Evolutionary conservation across 1,140 invertebrate genomes (phyloP), one percentile per base, ranked within the genome.

Genomic region (Cotesia chilonis): DNA sequence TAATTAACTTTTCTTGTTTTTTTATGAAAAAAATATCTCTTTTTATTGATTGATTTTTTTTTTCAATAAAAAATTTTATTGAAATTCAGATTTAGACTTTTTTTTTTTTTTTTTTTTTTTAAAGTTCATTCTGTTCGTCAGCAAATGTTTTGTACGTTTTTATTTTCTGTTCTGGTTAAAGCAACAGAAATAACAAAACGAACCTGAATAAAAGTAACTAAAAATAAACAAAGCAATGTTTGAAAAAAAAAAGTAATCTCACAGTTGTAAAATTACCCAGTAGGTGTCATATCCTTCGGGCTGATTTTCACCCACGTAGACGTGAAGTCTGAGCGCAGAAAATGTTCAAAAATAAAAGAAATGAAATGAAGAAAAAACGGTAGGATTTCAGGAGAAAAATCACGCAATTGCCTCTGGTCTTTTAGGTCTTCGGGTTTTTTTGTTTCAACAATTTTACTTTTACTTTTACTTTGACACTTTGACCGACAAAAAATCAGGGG

Each of bases 191-290:
- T 47, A 47, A 47, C 41, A 10, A 47, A 47, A 47, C 41, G 41
- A 47, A 10, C 6, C 6, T 9, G 6, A 47, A 47, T 47, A 47
- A 47, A 47, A 47, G 5, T 47, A 47, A 47, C 41, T 47, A n/a
- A 57, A 57, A 20, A 57, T 20, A 57, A 57, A 57, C 54, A 28
- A 28, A 28, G 28, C 6, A 60, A 60, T 20, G 28, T 28, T 28
- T 61, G 20, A 61, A 61, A 61, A 61, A 14, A 14, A 61, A 35
- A 61, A 61, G 59, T 61, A 61, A 61, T 61, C 59, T 61, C 59
- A 35, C 59, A 61, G 59, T 28, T 61, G 59, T 6, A 61, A 61
- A 61, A 61, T 61, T 61, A 61, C 28, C 59, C 9, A 35, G 17
- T 17, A 6, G 14, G 28, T 61, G 59, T 28, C 28, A 35, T 35